Conservation (phyloP, 2,113 vertebrate genomes). For the Caretta caretta region DNA sequence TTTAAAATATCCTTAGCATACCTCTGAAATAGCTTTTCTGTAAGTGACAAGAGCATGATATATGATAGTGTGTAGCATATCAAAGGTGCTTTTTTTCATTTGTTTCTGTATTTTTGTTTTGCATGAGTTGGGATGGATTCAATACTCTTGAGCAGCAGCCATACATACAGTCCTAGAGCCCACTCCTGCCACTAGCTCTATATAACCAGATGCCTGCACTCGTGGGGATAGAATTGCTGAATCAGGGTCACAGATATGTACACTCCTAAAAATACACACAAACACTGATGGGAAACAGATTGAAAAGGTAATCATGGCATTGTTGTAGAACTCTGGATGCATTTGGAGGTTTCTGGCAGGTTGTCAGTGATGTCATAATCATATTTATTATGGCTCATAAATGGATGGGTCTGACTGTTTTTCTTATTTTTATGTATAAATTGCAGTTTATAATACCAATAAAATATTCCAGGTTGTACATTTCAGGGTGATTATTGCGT, state of each 20-base stretch:
- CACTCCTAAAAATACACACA: constrained; percentile 31
- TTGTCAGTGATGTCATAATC: constrained; percentile 76
- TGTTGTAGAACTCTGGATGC: constrained; percentile 61
- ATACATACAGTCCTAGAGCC: background rate
- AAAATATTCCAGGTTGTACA: constrained; percentile 74
- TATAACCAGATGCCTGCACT: background rate
- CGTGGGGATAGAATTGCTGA: background rate
- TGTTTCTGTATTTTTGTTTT: background rate
- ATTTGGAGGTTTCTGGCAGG: constrained; percentile 73
- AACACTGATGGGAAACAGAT: constrained; percentile 73
- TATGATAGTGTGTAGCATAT: background rate
- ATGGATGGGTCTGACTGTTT: constrained; percentile 74
- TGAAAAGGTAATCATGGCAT: constrained; percentile 64
- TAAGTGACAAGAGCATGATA: rapidly evolving
- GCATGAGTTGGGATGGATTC: background rate
- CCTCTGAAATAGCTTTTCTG: rapidly evolving
- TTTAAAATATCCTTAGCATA: rapidly evolving
- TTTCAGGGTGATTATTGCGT: constrained; percentile 78
- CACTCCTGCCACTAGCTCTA: background rate
- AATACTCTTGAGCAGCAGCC: background rate
- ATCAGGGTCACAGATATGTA: background rate
- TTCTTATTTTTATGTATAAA: constrained; percentile 77
- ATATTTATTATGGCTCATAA: constrained; percentile 80
- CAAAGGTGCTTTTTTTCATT: background rate
- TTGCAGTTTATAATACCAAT: constrained; percentile 77